Evolutionary conservation across 2,113 vertebrate genomes (phyloP).

Genomic region (Manacus vitellinus): DNA sequence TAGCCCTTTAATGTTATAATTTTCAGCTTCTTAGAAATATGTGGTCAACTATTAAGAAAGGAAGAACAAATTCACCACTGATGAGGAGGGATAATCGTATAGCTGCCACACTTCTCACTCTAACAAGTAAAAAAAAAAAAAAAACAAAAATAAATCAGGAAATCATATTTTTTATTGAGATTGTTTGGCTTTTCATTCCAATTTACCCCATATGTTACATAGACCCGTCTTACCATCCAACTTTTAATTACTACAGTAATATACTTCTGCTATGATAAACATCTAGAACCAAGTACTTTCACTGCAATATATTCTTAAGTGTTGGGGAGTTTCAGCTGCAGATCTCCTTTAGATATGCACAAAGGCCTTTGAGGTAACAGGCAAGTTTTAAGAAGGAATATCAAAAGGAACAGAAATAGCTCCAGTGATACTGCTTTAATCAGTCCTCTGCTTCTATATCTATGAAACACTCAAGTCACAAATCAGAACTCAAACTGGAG

Average conservation of each 20-base stretch:
- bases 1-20: not conserved
- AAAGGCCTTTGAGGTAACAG: not conserved
- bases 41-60: not conserved
- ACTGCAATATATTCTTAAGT: not conserved
- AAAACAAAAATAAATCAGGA: not conserved
- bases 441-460: not conserved
- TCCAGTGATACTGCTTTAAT: not conserved
- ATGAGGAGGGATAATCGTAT: not conserved
- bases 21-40: not conserved
- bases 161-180: not conserved
- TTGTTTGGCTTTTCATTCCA: not conserved
- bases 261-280: not conserved
- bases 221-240: not conserved
- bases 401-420: not conserved
- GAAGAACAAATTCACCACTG: not conserved
- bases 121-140: not conserved
- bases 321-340: not conserved
- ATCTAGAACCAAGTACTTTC: not conserved
- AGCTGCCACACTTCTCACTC: not conserved
- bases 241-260: not conserved
- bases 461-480: not conserved
- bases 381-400: not conserved
- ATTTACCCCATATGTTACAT: rapidly evolving
- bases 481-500: not conserved
- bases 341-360: not conserved